Conservation (phyloP, 2,113 vertebrate species). For the Percopsis transmontana region DNA sequence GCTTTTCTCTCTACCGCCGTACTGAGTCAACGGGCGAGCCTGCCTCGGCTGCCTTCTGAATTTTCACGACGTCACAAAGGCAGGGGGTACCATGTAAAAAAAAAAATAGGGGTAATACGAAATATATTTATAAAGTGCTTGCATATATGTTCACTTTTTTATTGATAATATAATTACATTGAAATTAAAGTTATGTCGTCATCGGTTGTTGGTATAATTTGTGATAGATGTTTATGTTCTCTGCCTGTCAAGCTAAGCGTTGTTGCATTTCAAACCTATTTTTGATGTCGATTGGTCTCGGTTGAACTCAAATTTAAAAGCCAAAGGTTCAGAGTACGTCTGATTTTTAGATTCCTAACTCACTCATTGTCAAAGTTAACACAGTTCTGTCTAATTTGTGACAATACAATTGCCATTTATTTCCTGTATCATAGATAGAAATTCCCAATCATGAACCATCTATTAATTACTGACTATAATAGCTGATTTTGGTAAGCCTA, state of each 20-base stretch:
- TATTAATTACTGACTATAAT: too few species aligned
- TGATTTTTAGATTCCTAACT: conserved; percentile 51
- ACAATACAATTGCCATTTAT: too few species aligned
- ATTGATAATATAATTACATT: neutral
- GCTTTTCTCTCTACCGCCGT: conserved; percentile 65
- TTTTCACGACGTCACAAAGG: conserved; percentile 74
- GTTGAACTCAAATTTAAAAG: conserved; percentile 62
- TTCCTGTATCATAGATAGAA: too few species aligned
- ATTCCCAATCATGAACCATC: too few species aligned
- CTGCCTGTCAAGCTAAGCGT: neutral
- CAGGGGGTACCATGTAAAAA: conserved; percentile 57
- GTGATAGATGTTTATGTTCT: neutral
- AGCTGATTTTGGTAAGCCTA: neutral
- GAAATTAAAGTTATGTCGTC: neutral
- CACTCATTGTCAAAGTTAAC: too few species aligned
- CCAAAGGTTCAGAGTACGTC: conserved; percentile 63
- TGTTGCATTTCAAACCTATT: neutral
- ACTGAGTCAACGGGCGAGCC: conserved; percentile 63
- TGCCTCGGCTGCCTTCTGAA: conserved; percentile 63
- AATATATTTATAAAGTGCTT: neutral
- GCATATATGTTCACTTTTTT: neutral
- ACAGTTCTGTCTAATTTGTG: too few species aligned
- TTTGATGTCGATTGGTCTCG: conserved; percentile 21
- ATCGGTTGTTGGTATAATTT: too few species aligned
- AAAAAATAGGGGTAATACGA: neutral